phyloP scores from a whole-genome alignment of 2,797 vertebrate species.

The Lepilemur septentrionalis region DNA sequence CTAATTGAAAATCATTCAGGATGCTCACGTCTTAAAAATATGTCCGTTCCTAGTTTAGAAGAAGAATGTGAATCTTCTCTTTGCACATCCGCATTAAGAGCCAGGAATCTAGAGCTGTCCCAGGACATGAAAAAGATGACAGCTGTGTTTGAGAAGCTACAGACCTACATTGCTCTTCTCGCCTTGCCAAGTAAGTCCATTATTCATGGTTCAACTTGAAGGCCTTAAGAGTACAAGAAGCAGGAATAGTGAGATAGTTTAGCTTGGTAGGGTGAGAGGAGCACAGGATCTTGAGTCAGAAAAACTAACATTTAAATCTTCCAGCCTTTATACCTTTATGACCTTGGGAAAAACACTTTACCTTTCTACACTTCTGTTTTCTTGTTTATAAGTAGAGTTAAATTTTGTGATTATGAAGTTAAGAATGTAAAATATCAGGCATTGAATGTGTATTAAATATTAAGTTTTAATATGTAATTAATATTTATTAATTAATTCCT shows the following conservation, averaged over 20 bases:
- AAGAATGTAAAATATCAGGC: not conserved
- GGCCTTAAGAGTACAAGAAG: not conserved
- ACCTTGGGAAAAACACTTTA: not conserved
- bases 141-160: constrained; percentile 93
- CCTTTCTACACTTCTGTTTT: not conserved
- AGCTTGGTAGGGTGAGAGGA: not conserved
- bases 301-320: not conserved
- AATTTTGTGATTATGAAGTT: constrained; percentile 32
- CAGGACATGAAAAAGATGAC: constrained; percentile 92
- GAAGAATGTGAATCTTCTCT: constrained; percentile 95
- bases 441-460: not conserved
- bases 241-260: not conserved
- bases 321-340: not conserved
- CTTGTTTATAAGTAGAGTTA: not conserved
- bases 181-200: constrained; percentile 93
- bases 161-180: constrained; percentile 92
- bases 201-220: not conserved
- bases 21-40: constrained; percentile 73
- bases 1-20: constrained; percentile 36
- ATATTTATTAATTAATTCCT: not conserved
- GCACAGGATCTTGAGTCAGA: not conserved
- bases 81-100: constrained; percentile 90
- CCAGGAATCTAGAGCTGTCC: constrained; percentile 93
- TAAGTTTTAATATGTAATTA: not conserved
- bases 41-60: constrained; percentile 90